Percentiles rank a stretch among this genome's conserved stretches.
Evolutionary conservation across 2,797 vertebrate species (phyloP).

Genomic region (Semotilus atromaculatus): DNA sequence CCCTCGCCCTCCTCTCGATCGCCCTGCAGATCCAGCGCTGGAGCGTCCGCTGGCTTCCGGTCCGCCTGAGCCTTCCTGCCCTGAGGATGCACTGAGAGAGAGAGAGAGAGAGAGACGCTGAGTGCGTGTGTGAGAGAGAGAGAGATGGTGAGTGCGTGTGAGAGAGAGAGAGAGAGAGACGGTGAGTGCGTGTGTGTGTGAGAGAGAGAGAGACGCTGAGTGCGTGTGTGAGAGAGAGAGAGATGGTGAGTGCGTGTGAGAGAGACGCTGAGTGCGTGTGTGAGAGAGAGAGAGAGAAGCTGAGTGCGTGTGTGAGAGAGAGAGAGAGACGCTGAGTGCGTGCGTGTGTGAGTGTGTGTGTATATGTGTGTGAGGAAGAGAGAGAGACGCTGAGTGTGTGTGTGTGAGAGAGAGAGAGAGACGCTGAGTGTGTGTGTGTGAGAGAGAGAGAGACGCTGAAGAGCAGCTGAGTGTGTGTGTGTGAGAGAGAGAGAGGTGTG

Average conservation of each 20-base stretch:
- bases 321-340: background rate
- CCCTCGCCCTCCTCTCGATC: constrained; percentile 94
- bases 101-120: constrained; percentile 16
- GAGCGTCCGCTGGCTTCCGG: constrained; percentile 77
- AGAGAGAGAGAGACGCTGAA: background rate
- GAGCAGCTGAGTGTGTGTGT: too few species aligned
- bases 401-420: too few species aligned
- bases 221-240: too few species aligned
- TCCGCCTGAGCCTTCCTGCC: constrained; percentile 80
- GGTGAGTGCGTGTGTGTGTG: constrained; percentile 28
- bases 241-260: too few species aligned
- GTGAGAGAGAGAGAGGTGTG: too few species aligned
- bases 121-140: constrained; percentile 53
- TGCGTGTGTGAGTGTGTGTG: too few species aligned
- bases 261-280: too few species aligned
- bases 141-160: background rate
- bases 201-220: background rate
- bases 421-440: constrained; percentile 31
- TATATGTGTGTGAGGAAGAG: constrained; percentile 58
- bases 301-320: too few species aligned
- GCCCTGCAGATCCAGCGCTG: constrained; percentile 83
- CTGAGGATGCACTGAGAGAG: constrained; percentile 73
- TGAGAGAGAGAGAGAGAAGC: too few species aligned
- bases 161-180: too few species aligned
- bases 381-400: too few species aligned